Evolutionary conservation across 2,888 invertebrate species (phyloP).

Genomic region (Ornithoptera priamus): DNA sequence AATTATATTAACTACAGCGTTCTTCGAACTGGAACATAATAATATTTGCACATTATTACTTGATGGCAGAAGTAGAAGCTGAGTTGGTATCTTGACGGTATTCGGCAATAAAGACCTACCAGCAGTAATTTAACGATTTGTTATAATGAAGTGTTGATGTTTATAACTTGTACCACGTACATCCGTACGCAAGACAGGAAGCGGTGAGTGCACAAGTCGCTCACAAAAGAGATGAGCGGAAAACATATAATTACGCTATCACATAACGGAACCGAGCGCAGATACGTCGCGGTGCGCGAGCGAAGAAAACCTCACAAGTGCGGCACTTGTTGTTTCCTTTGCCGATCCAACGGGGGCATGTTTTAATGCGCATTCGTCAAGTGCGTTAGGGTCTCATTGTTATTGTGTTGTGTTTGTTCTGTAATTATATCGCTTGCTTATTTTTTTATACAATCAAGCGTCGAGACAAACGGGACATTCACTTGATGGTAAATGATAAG

Average conservation of each 20-base stretch:
- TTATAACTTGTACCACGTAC: constrained; percentile 40
- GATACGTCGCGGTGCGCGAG: constrained; percentile 42
- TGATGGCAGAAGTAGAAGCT: too few relatives aligned
- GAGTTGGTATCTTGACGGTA: too few relatives aligned
- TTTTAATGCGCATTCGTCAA: constrained; percentile 29
- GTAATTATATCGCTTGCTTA: background rate
- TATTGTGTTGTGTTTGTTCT: constrained; percentile 9
- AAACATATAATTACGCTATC: constrained; percentile 75
- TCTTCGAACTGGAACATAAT: too few relatives aligned
- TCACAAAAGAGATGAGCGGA: constrained; percentile 68
- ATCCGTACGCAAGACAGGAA: constrained; percentile 64
- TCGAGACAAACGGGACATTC: too few relatives aligned
- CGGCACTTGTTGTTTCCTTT: constrained; percentile 65
- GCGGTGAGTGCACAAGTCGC: constrained; percentile 55
- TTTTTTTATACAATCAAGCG: too few relatives aligned
- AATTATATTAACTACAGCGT: too few relatives aligned
- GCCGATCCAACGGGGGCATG: constrained; percentile 38
- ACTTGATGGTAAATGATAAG: too few relatives aligned
- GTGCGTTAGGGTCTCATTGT: constrained; percentile 28
- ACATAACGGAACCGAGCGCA: constrained; percentile 52
- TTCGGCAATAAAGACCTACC: too few relatives aligned
- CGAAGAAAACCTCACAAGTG: constrained; percentile 52
- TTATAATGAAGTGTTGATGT: constrained; percentile 12
- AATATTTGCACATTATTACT: too few relatives aligned
- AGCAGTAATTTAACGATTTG: too few relatives aligned